These are phyloP conservation scores for Illadopsis cleaveri DNA, from an alignment of 2,113 vertebrate genomes.

Conservation along the genomic window DNA sequence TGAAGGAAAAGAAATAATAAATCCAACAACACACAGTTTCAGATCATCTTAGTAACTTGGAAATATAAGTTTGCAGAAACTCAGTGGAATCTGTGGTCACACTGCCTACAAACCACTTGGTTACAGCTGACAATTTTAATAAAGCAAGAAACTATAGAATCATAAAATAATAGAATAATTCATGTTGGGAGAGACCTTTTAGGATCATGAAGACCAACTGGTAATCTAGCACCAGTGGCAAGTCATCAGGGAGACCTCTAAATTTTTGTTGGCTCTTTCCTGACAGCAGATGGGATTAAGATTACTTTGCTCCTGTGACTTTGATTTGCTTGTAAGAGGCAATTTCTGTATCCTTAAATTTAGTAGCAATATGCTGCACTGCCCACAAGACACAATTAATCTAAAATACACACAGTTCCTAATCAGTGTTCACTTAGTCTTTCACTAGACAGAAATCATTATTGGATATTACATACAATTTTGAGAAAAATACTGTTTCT, in stretches of 20 bases:
- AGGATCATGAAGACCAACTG: background rate
- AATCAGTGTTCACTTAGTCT: constrained; percentile 23
- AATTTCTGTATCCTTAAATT: constrained; percentile 34
- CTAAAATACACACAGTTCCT: constrained; percentile 23
- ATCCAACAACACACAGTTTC: background rate
- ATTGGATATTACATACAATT: constrained; percentile 27
- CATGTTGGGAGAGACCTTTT: background rate
- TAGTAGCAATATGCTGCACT: constrained; percentile 9
- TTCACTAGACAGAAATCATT: constrained; percentile 26
- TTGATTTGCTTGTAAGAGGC: background rate
- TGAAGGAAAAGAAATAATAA: background rate
- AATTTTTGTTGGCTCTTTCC: background rate
- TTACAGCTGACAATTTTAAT: background rate
- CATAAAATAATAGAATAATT: background rate
- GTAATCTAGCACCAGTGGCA: background rate
- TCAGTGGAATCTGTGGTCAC: background rate
- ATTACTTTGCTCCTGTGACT: background rate
- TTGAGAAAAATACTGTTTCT: constrained; percentile 20
- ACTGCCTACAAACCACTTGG: background rate
- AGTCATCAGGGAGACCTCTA: background rate
- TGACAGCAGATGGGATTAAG: constrained; percentile 12
- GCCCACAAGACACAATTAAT: constrained; percentile 46
- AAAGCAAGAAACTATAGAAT: background rate
- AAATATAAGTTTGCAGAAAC: background rate
- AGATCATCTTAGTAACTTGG: background rate